Evolutionary conservation across 1,140 invertebrate genomes (phyloP), one percentile per base, ranked within the genome.

Genomic region (Homarus americanus): DNA sequence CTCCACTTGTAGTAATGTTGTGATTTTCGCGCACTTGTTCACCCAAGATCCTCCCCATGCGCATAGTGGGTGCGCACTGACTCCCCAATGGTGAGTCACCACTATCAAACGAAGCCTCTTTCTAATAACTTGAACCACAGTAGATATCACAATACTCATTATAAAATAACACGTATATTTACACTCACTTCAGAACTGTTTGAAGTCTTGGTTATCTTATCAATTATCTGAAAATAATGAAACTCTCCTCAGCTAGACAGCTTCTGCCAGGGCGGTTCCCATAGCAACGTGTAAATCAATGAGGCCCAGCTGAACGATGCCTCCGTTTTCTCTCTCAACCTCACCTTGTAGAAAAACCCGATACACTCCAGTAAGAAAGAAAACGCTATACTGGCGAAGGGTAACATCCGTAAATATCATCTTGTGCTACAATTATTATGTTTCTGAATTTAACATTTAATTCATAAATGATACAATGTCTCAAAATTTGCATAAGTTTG

Each of bases 11-110:
- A 40, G 73, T 76, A 44, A 76, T 80, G 78, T 80, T 80, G 78
- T 80, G 78, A 53, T n/a, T 53, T 80, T 49, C 78, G 78, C 78
- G 78, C 78, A 80, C 78, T 80, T 80, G 78, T 80, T 49, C 78
- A 41, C 78, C 41, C 40, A 12, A 24, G 76, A 28, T 53, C 76
- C 78, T 53, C 78, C 78, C 41, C 38, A 15, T 41, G 38, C 40
- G 40, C 28, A 12, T 12, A 15, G 38, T 24, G 78, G 78, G 20
- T 80, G 78, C 78, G 78, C 78, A 80, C 40, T n/a, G 24, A 4
- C 75, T 5, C 7, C 75, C 17, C 73, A 34, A 32, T 12, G 73
- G 28, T 41, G 24, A 38, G 2, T 9, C 36, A 24, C 24, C 36
- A 41, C 24, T 63, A 49, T 24, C 9, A 63, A 63, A 63, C 44